Conservation (phyloP, 2,888 invertebrate species). For the Oligia latruncula region DNA sequence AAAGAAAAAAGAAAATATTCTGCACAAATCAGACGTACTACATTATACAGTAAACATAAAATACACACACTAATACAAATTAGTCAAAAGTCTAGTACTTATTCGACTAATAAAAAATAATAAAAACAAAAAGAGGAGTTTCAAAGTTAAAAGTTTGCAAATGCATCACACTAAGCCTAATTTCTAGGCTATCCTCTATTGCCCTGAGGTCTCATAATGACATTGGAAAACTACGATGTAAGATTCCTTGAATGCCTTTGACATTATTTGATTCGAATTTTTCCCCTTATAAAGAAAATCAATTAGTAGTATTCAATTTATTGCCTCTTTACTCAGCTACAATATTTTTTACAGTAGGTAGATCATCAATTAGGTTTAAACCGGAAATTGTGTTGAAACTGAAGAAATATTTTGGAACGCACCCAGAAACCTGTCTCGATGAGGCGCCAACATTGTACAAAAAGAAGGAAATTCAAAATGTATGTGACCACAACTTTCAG, state of each 20-base stretch:
- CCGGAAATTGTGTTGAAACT: conserved; percentile 29
- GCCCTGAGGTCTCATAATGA: not conserved
- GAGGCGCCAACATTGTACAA: conserved; percentile 43
- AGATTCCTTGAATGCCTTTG: not conserved
- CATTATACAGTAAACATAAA: not conserved
- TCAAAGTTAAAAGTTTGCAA: not conserved
- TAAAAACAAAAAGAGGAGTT: not conserved
- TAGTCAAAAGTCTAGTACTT: not conserved
- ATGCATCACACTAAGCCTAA: not conserved
- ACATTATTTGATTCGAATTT: not conserved
- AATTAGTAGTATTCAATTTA: not conserved
- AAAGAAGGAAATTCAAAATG: conserved; percentile 27
- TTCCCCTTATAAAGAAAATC: not conserved
- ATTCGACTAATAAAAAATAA: not conserved
- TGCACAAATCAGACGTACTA: not conserved
- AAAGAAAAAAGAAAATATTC: not conserved
- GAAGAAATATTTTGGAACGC: conserved; percentile 47
- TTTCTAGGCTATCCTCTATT: not conserved
- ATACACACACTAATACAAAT: not conserved
- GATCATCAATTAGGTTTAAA: conserved; percentile 32
- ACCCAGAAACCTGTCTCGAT: conserved; percentile 33
- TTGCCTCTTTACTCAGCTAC: not conserved
- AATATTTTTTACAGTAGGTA: not conserved
- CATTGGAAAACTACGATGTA: not conserved
- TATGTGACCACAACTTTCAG: conserved; percentile 38